Base-by-base conservation (phyloP, 2,113 vertebrate genomes). In the Bolborhynchus lineola region DNA sequence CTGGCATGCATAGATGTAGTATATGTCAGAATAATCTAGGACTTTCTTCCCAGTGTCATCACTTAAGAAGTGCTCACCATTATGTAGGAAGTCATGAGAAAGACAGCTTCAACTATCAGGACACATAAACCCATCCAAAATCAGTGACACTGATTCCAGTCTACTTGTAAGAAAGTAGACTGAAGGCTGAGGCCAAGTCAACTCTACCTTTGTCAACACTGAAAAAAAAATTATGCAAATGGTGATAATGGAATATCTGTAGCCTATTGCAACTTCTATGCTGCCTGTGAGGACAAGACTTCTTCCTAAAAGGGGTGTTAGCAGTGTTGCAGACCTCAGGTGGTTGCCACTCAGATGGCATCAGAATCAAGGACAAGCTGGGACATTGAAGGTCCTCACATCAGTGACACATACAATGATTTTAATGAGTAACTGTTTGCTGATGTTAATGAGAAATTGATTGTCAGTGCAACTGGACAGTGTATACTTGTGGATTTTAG, bases 401-500 rank as follows among this genome's bases (percentile, higher is more conserved):
- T 41, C 53, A 44, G 9, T 49, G 53, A 42, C 25, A 83, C 12
- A 26, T 64, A 35, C 16, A 63, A 42, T 81, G 19, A 70, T 70
- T 91, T 92, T 88, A 86, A 62, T 57, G 41, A 86, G 37, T 53
- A 77, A 80, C 10, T 69, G 1, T 77, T 70, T 53, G 39, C 44
- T 81, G 79, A 53, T 86, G 44, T 29, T 92, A 92, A 94, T 33
- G 49, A 70, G 31, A 10, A 83, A 67, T 63, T 83, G 52, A 86
- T 50, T 86, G 42, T 50, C 68, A 75, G 39, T 39, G 50, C 11
- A 46, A 35, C 25, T 11, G 71, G 37, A 33, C 78, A 64, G 17
- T 0, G 0, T 0, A 1, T 29, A 70, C 14, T 17, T 65, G 44
- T 33, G 41, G 18, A 50, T 63, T 90, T 92, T 41, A 77, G n/a